Evolutionary conservation across 2,888 invertebrate species (phyloP), one percentile per base, ranked within the genome.

Genomic region (Halocaridina rubra): DNA sequence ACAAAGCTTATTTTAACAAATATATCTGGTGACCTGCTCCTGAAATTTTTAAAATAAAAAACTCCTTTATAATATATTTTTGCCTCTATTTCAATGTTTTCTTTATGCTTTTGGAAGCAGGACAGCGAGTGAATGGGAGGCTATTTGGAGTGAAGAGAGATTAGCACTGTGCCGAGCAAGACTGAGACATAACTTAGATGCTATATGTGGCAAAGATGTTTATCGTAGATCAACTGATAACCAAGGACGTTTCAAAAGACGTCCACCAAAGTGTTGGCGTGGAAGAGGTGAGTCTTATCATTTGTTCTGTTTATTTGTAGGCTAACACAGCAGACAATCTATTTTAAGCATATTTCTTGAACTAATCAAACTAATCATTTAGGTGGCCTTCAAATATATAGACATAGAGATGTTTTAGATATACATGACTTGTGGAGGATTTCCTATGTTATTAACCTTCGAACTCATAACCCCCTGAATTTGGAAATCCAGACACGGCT

Each of bases 161-260:
- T 93, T 93, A 89, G 92, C 92, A 1, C 91, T 93, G 39, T 93
- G 93, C 89, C 92, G 93, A 59, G 92, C 93, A 89, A 92, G 92
- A 84, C 89, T 93, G 24, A 89, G 93, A 61, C 91, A 91, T 30
- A 93, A 93, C 88, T 90, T 93, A 79, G 93, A 92, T 88, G 93
- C 93, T 93, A 93, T 93, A 24, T 93, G 93, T 89, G 93, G 93
- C 89, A 93, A 93, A 89, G 93, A 93, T 89, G 93, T 93, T 88
- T 93, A 93, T 89, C 91, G 92, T 57, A 67, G 90, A 76, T 81
- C 89, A 88, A 86, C 53, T 39, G n/a, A n/a, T n/a, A 2, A 3
- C 53, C 53, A 53, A 13, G 53, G 7, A 10, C 53, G 53, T 19
- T 53, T n/a, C 53, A 53, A 53, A 19, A 3, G 53, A 3, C 1